phyloP scores from a whole-genome alignment of 2,888 invertebrate species.

The Onthophagus sagittarius region DNA sequence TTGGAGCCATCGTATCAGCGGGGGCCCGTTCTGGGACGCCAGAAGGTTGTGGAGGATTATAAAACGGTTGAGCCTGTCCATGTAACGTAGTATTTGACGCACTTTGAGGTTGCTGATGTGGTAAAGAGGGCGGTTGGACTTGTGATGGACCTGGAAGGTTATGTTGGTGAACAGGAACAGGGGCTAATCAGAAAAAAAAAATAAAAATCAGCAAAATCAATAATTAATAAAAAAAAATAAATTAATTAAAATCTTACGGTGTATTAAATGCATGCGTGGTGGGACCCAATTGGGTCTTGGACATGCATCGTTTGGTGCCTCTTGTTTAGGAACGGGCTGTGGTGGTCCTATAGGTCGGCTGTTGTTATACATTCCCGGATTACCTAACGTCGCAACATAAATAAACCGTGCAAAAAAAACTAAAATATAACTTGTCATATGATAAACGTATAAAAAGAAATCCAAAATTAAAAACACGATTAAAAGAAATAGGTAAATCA shows the following conservation, averaged over 20 bases:
- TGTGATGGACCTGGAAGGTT: slow-evolving; percentile 37
- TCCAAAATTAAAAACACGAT: slow-evolving; percentile 12
- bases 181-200: slow-evolving; percentile 21
- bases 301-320: slow-evolving; percentile 56
- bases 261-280: slow-evolving; percentile 61
- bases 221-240: slow-evolving; percentile 24
- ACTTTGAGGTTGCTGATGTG: slow-evolving; percentile 33
- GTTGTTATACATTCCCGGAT: slow-evolving; percentile 46
- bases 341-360: slow-evolving; percentile 46
- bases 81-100: slow-evolving; percentile 35
- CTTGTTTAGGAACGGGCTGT: slow-evolving; percentile 56
- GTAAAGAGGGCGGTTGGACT: slow-evolving; percentile 35
- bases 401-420: slow-evolving; percentile 40
- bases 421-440: slow-evolving; percentile 44
- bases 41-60: slow-evolving; percentile 35
- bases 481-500: slow-evolving; percentile 8
- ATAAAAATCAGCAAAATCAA: slow-evolving; percentile 31
- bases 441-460: slow-evolving; percentile 11
- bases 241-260: slow-evolving; percentile 57
- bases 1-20: slow-evolving; percentile 37
- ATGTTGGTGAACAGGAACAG: slow-evolving; percentile 29
- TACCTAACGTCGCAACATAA: slow-evolving; percentile 42
- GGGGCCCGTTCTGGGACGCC: slow-evolving; percentile 37
- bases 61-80: slow-evolving; percentile 39
- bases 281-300: slow-evolving; percentile 62